These are phyloP conservation scores for Balaeniceps rex DNA, from an alignment of 2,113 vertebrate genomes.

Conservation along the genomic window DNA sequence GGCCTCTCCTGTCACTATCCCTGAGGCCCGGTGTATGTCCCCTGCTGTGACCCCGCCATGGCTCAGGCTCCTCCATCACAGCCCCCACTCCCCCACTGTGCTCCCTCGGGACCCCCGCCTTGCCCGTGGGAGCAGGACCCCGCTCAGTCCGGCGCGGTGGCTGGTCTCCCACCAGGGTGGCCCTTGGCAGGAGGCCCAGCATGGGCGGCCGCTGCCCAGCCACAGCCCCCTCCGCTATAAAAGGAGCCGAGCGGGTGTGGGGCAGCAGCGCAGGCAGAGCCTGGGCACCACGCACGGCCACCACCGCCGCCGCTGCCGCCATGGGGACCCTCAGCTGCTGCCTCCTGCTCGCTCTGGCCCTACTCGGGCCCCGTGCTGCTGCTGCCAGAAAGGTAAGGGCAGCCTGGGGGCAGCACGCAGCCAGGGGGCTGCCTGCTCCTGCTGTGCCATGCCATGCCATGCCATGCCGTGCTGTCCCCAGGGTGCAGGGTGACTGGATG, in stretches of 20 bases:
- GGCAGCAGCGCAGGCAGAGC: not conserved
- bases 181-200: not conserved
- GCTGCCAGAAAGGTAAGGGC: not conserved
- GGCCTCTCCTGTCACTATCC: not conserved
- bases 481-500: accelerated
- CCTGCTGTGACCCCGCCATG: accelerated
- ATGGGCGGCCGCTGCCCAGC: accelerated
- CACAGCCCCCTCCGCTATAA: not conserved
- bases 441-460: accelerated
- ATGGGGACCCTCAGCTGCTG: not conserved
- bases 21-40: accelerated
- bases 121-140: not conserved
- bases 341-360: not conserved
- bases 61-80: accelerated
- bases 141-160: accelerated
- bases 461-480: accelerated
- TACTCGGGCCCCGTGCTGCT: accelerated
- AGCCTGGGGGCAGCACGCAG: not conserved
- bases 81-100: accelerated
- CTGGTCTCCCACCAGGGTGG: accelerated
- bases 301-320: accelerated
- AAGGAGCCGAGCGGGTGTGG: accelerated
- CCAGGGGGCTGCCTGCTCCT: accelerated
- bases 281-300: accelerated
- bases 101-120: accelerated